Base-by-base conservation (phyloP, 2,113 vertebrate genomes). In the Opisthocomus hoazin region DNA sequence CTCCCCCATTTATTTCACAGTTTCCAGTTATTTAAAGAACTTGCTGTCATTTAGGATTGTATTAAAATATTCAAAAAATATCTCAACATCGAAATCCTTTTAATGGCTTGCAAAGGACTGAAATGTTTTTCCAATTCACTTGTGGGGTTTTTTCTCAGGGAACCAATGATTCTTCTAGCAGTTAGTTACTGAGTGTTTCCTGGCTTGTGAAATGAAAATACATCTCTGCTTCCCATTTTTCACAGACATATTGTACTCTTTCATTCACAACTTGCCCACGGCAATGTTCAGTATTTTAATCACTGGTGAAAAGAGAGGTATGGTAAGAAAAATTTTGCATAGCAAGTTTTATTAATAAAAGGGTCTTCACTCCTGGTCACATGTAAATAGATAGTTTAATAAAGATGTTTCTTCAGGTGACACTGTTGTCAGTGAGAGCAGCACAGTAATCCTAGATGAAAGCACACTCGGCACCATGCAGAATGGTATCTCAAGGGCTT, bases 391-490 rank as follows among this genome's bases (percentile, higher is more conserved):
- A 19, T 32, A 37, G 13, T 58, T 69, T 75, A 70, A 70, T 60
- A 83, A 78, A 69, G 57, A 83, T 41, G 37, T 65, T 79, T 83
- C 60, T 83, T 56, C 41, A 30, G 19, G 29, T 51, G 56, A 60
- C 12, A 17, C 15, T 53, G 32, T 29, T 68, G 46, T 66, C 58
- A 69, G 4, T 12, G 48, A 57, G 12, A 61, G 9, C 1, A 0
- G 34, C 32, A 21, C 5, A 21, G 26, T 18, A 45, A 32, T 53
- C 36, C 27, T 71, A 22, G 36, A 61, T 34, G 30, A 57, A 34
- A 83, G 37, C 27, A 13, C 0, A 0, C n/a, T 69, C 2, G 0
- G 37, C 27, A 27, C 27, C 10, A 3, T 20, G 7, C 6, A 41
- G 46, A 81, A 36, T 11, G 5, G 12, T 34, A 22, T 37, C 51